Evolutionary conservation across 2,888 invertebrate genomes (phyloP).

Genomic region (Archips crataeganus): DNA sequence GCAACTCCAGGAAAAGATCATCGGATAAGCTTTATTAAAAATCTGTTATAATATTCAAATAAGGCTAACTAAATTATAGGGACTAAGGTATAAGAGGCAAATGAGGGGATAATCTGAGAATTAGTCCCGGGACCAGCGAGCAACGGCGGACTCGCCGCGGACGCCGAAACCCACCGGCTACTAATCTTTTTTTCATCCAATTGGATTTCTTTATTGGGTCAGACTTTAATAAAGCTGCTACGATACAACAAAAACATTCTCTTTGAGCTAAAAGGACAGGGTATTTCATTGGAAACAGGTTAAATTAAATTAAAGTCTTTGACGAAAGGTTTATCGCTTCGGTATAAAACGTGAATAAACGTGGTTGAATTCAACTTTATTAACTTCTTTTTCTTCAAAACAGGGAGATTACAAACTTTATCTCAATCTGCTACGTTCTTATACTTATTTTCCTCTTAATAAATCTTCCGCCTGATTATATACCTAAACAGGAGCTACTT

Average conservation of each 20-base stretch:
- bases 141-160: background rate
- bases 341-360: conserved; percentile 8
- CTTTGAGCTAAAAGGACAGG: conserved; percentile 19
- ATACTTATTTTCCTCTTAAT: background rate
- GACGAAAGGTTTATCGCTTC: conserved; percentile 11
- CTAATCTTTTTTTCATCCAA: conserved; percentile 26
- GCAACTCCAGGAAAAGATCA: conserved; percentile 1
- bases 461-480: too few species aligned
- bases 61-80: conserved; percentile 16
- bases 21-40: conserved; percentile 23
- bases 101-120: conserved; percentile 58
- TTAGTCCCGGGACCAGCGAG: conserved; percentile 48
- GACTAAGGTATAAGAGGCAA: conserved; percentile 49
- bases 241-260: conserved; percentile 13
- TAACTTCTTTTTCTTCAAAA: background rate
- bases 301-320: conserved; percentile 16
- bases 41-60: conserved; percentile 30
- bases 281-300: conserved; percentile 16
- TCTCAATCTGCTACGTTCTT: background rate
- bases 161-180: conserved; percentile 8
- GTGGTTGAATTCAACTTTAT: background rate
- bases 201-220: conserved; percentile 27
- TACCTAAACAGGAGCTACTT: too few species aligned
- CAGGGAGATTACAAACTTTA: background rate
- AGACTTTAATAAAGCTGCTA: conserved; percentile 27